Base-by-base conservation (phyloP, 2,113 vertebrate species). In the Tychaedon coryphoeus region DNA sequence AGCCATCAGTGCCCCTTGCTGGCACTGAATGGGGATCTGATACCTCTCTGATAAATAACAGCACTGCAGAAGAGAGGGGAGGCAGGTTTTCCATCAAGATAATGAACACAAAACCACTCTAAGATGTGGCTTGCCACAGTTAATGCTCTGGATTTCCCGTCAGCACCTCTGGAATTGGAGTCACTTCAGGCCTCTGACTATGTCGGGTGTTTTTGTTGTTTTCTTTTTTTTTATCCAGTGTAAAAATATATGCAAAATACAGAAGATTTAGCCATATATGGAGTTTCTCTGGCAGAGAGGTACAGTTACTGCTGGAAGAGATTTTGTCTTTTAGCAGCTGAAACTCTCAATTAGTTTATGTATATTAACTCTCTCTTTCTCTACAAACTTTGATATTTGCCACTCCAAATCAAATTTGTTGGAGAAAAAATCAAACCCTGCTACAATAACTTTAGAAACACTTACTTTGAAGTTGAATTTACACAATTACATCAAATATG, bases 91-190 rank as follows among this genome's bases (percentile, higher is more conserved):
- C 60, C 69, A 72, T 22, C 14, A 48, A 69, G 24, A 45, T 69
- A 76, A 76, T 18, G 38, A 86, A 22, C 56, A 83, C 12, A 58
- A 83, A 83, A 86, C 33, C 62, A 56, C 77, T 77, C 50, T 58
- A 77, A 94, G 67, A 77, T 73, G 78, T 90, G 82, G 62, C 71
- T 93, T 93, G 31, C 88, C 82, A 58, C 40, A 83, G 58, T 70
- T 76, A 88, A 73, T 86, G 58, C 58, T 66, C 56, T 66, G 71
- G 34, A 54, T 95, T 95, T 92, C 86, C 60, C 34, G 56, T 83
- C 6, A 19, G 33, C 51, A 54, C 19, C 48, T 76, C 51, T 90
- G 70, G n/a, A 92, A 60, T 0, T 86, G 25, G 34, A 90, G 83
- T 84, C 48, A 77, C 34, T 79, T 90, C 64, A 62, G 86, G 50